These are phyloP conservation scores for Nymphalis polychloros DNA, from an alignment of 2,888 invertebrate genomes.

Conservation along the genomic window DNA sequence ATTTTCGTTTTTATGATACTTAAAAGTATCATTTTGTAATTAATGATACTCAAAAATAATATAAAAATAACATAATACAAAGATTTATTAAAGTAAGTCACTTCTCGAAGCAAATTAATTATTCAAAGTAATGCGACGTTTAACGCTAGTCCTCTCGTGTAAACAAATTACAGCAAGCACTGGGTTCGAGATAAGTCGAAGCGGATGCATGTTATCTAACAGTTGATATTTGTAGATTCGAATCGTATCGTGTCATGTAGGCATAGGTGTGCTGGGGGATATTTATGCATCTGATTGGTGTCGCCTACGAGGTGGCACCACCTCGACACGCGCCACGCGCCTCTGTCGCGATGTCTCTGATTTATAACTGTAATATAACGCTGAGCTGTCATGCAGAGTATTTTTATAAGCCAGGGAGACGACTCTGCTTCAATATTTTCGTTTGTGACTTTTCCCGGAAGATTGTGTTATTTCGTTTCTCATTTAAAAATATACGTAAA, in stretches of 20 bases:
- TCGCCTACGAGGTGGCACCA: conserved; percentile 55
- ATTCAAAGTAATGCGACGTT: conserved; percentile 10
- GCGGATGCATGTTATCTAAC: conserved; percentile 31
- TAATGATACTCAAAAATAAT: too few relatives aligned
- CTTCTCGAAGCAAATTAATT: not conserved
- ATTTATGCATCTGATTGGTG: conserved; percentile 65
- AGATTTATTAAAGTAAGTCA: not conserved
- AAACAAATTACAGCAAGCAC: conserved; percentile 33
- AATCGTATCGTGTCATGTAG: conserved; percentile 37
- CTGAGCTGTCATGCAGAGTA: conserved; percentile 74
- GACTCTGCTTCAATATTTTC: conserved; percentile 40
- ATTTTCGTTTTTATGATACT: too few relatives aligned
- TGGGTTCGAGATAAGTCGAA: conserved; percentile 31
- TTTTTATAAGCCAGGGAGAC: conserved; percentile 62
- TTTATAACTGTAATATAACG: conserved; percentile 79
- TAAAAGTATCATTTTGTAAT: too few relatives aligned
- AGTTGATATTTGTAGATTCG: conserved; percentile 37
- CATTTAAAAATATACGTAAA: conserved; percentile 1
- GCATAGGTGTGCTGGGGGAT: conserved; percentile 46
- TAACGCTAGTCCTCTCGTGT: conserved; percentile 20
- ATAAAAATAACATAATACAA: not conserved
- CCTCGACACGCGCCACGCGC: conserved; percentile 53
- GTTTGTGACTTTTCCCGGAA: conserved; percentile 35
- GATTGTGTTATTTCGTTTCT: not conserved
- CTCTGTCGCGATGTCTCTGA: conserved; percentile 65